phyloP scores from a whole-genome alignment of 1,140 invertebrate genomes.

The Zaprionus africanus region DNA sequence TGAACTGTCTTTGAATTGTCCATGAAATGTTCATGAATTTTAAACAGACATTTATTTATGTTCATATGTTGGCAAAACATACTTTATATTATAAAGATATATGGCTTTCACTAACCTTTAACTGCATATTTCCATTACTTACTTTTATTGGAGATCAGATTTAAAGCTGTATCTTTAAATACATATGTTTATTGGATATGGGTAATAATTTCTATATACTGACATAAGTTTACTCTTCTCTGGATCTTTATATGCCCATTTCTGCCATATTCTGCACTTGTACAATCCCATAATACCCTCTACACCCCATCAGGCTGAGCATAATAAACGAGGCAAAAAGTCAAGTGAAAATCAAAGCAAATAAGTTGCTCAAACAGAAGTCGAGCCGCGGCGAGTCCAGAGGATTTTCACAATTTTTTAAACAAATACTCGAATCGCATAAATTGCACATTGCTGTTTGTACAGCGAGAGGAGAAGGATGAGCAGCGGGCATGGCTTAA shows the following conservation, averaged over 20 bases:
- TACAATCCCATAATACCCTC: not conserved
- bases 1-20: no score
- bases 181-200: no score
- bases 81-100: no score
- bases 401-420: slow-evolving; percentile 58
- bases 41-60: no score
- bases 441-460: slow-evolving; percentile 65
- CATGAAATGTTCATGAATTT: no score
- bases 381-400: not conserved
- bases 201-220: no score
- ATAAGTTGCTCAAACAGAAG: slow-evolving; percentile 40
- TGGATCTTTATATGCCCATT: not conserved
- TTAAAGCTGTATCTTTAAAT: no score
- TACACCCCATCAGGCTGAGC: not conserved
- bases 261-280: not conserved
- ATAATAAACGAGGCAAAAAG: slow-evolving; percentile 59
- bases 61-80: no score
- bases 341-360: slow-evolving; percentile 79
- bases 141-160: no score
- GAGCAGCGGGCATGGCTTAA: slow-evolving; percentile 60
- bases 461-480: slow-evolving; percentile 36
- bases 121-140: no score
- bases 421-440: slow-evolving; percentile 70
- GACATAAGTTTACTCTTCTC: no score
- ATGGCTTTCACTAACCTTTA: no score